phyloP scores from a whole-genome alignment of 2,888 invertebrate genomes.

The Phymatocera aterrima region DNA sequence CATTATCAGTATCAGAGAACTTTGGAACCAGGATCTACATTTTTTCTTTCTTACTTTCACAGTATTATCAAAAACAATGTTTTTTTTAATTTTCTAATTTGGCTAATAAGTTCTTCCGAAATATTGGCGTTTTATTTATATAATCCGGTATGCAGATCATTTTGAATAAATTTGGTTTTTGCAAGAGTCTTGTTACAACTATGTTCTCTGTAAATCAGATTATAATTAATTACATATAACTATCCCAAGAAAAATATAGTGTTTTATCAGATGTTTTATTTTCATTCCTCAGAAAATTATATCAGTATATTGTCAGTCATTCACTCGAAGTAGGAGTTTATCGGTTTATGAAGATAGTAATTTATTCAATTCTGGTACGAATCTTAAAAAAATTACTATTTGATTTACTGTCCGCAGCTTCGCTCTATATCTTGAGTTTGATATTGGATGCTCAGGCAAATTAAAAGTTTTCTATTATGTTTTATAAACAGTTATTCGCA shows the following conservation, averaged over 20 bases:
- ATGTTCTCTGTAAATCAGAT: neutral
- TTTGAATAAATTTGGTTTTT: neutral
- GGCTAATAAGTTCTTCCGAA: constrained; percentile 17
- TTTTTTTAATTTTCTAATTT: constrained; percentile 29
- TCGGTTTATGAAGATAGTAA: no score
- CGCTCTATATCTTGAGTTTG: neutral
- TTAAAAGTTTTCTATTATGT: neutral
- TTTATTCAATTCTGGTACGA: neutral
- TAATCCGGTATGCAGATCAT: constrained; percentile 3
- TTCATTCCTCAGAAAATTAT: no score
- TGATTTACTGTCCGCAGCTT: neutral
- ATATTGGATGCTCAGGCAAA: neutral
- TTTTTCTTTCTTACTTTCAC: neutral
- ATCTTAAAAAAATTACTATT: neutral
- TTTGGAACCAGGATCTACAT: neutral
- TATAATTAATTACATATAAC: neutral
- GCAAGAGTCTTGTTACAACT: neutral
- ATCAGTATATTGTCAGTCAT: no score
- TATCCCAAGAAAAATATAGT: neutral
- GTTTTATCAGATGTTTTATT: no score
- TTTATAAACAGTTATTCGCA: neutral
- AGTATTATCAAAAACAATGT: constrained; percentile 16
- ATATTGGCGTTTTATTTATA: constrained; percentile 35
- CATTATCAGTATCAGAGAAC: neutral
- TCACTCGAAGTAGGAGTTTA: no score